Evolutionary conservation across 2,888 invertebrate genomes (phyloP), one percentile per base, ranked within the genome.

Genomic region (Acanthoscelides obtectus): DNA sequence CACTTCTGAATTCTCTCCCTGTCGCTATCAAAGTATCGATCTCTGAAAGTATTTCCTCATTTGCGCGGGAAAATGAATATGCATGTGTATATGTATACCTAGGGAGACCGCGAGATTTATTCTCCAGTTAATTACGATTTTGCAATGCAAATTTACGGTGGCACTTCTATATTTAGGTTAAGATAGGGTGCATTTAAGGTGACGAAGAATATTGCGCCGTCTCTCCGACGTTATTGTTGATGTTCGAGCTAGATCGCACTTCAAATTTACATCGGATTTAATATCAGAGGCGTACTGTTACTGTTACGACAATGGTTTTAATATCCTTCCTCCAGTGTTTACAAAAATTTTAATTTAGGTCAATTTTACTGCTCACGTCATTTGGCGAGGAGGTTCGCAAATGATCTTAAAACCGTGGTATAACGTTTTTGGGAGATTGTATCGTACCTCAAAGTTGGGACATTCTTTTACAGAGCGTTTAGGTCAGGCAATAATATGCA

Each of bases 101-200:
- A 45, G 12, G 1, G 45, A 74, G 75, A 76, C 66, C 20, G 74
- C 77, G 77, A 81, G 81, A 81, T 83, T 83, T 83, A 83, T 82
- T 82, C 80, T 81, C 79, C 81, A 80, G 81, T 83, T 83, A 83
- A 83, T 82, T 82, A 83, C 81, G 80, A 78, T 81, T 84, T 84
- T 83, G 83, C 83, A 84, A 81, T 84, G 81, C 83, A 84, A 82
- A 84, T 84, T 79, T 77, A 74, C 74, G 76, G n/a, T n/a, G n/a
- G 79, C 78, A 80, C 81, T 81, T 79, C 81, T 82, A 81, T 82
- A 83, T 83, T 82, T 82, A 82, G 82, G 80, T 80, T 82, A 79
- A 81, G 79, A 80, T 79, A 78, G 76, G 78, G 73, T 73, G 76
- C 68, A 70, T 78, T 73, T 75, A 71, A 72, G 75, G 67, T 68